A percentile compares a stretch with the other conserved stretches of the same genome.
Evolutionary conservation across 2,797 vertebrate genomes (phyloP).

Genomic region (Carapus acus): DNA sequence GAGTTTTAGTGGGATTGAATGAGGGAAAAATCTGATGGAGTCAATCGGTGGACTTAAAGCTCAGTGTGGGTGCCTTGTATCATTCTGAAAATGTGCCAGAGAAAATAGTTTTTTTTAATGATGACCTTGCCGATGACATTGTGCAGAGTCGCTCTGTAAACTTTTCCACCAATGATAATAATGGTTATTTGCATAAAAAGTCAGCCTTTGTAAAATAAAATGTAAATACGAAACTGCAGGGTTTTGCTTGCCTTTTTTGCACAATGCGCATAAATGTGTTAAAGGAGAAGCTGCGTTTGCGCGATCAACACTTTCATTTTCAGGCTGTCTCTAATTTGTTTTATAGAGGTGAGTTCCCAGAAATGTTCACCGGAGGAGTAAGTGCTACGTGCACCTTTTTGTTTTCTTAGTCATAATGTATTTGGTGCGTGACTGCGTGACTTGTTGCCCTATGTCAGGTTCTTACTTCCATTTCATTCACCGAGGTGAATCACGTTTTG

Average conservation of each 20-base stretch:
- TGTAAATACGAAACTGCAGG: neutral
- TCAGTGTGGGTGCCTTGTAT: conserved; percentile 3
- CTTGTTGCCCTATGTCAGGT: too few relatives aligned
- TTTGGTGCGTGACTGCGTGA: too few relatives aligned
- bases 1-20: neutral
- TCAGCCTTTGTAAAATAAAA: conserved; percentile 43
- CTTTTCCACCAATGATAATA: conserved; percentile 9
- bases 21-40: neutral
- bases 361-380: too few relatives aligned
- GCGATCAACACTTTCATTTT: too few relatives aligned
- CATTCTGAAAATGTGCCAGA: conserved; percentile 13
- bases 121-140: neutral
- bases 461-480: too few relatives aligned
- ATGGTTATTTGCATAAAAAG: conserved; percentile 5
- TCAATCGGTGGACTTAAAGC: neutral
- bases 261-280: too few relatives aligned
- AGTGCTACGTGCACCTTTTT: too few relatives aligned
- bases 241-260: conserved; percentile 4
- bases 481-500: too few relatives aligned
- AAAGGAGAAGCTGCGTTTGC: too few relatives aligned
- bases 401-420: too few relatives aligned
- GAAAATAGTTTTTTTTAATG: neutral
- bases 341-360: too few relatives aligned
- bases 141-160: neutral
- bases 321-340: too few relatives aligned